phyloP scores from a whole-genome alignment of 2,888 invertebrate species.

The Caenorhabditis macrosperma region DNA sequence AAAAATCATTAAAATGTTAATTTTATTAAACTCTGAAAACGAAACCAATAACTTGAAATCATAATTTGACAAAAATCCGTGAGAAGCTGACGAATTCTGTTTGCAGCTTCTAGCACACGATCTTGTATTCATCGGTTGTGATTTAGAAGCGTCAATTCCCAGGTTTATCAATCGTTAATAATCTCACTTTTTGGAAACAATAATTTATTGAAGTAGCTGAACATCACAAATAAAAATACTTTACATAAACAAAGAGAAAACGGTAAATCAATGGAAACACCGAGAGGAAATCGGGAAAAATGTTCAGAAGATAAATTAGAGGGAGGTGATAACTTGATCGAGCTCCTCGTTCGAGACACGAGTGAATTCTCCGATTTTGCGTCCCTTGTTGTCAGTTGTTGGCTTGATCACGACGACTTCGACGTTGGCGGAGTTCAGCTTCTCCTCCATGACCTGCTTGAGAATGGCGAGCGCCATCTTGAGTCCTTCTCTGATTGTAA shows the following conservation, averaged over 20 bases:
- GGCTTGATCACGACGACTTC: slow-evolving; percentile 84
- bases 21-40: no score
- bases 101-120: no score
- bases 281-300: neutral
- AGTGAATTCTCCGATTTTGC: slow-evolving; percentile 67
- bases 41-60: no score
- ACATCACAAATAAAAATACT: slow-evolving; percentile 37
- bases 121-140: no score
- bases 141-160: no score
- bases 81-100: no score
- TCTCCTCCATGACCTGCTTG: slow-evolving; percentile 99
- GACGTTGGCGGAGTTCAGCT: slow-evolving; percentile 95
- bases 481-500: slow-evolving; percentile 94
- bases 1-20: no score
- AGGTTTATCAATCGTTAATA: no score
- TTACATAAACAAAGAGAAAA: slow-evolving; percentile 1
- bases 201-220: slow-evolving; percentile 46
- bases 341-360: slow-evolving; percentile 66
- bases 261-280: neutral
- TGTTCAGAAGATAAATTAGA: slow-evolving; percentile 40
- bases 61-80: no score
- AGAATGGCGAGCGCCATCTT: slow-evolving; percentile 92
- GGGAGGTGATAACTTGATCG: slow-evolving; percentile 65
- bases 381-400: slow-evolving; percentile 73
- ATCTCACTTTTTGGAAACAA: no score